Evolutionary conservation across 1,140 invertebrate species (phyloP), one percentile per base, ranked within the genome.

Genomic region (Zaprionus ornatus): DNA sequence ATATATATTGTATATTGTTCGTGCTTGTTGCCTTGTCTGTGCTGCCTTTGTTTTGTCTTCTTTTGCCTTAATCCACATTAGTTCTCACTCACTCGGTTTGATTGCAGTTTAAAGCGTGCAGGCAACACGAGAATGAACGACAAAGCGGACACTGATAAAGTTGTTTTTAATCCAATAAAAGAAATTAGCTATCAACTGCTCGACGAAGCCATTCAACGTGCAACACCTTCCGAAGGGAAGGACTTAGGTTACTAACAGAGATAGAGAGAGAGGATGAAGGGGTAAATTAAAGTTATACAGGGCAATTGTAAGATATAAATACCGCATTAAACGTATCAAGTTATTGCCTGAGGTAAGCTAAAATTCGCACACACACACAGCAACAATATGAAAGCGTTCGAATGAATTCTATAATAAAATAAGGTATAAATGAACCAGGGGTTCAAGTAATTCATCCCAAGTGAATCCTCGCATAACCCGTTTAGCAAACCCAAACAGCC

Each of bases 161-260:
- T 35, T 69, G 69, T 75, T 54, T 67, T 80, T 82, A 90, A 90
- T 90, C 86, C 87, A 90, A 90, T 90, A 87, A 90, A 90, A 70
- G 74, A 91, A 91, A 90, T 86, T 82, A 86, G 76, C 82, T 86
- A 86, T 80, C 79, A 86, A 90, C 77, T 77, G 73, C 73, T 71
- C 71, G 74, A 81, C 66, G 85, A 90, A 90, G 79, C 85, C 81
- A 54, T 85, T 67, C 69, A 76, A 75, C 37, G 27, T 48, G 37
- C 40, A 57, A 50, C 29, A 50, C 13, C 7, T 21, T 3, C 12
- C 13, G 3, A 15, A 15, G 52, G 21, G 45, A 21, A 3, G n/a
- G 37, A n/a, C 37, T 40, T n/a, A 40, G 9, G 9, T 10, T 9
- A 10, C 37, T 40, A 17, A 19, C 17, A 19, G 17, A 48, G 45